phyloP scores from a whole-genome alignment of 2,113 vertebrate genomes.

The Psilopogon haemacephalus region DNA sequence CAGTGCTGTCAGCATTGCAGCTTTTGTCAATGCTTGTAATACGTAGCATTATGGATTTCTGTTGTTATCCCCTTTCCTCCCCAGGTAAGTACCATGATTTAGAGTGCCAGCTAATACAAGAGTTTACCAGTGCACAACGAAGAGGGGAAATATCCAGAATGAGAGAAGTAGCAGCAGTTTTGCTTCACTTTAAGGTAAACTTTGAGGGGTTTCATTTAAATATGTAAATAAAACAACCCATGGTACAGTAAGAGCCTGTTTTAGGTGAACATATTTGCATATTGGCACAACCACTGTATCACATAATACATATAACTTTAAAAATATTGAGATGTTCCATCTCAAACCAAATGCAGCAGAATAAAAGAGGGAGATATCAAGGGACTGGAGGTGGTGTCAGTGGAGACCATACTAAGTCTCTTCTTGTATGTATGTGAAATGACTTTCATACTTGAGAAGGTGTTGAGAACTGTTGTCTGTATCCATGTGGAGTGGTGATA shows the following conservation, averaged over 20 bases:
- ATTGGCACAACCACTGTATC: neutral
- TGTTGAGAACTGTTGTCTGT: neutral
- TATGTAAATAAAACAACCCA: neutral
- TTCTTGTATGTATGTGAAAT: neutral
- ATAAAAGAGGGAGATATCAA: neutral
- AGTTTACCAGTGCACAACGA: slow-evolving; percentile 93
- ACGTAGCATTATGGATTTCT: neutral
- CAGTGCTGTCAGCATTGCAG: neutral
- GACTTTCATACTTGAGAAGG: neutral
- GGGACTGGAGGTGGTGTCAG: neutral
- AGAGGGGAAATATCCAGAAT: slow-evolving; percentile 95
- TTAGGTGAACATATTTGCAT: neutral
- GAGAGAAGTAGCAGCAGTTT: slow-evolving; percentile 96
- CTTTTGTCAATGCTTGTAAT: neutral
- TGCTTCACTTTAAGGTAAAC: slow-evolving; percentile 98
- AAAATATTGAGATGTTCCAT: neutral
- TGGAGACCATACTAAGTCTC: neutral
- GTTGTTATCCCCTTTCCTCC: slow-evolving; percentile 44
- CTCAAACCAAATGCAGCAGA: neutral
- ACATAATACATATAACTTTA: neutral
- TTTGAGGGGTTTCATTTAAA: neutral
- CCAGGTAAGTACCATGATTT: slow-evolving; percentile 99
- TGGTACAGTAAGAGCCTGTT: fast-evolving
- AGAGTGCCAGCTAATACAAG: slow-evolving; percentile 97
- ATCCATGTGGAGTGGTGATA: neutral